phyloP scores from a whole-genome alignment of 2,888 invertebrate species.

The Leptodirus hochenwartii region DNA sequence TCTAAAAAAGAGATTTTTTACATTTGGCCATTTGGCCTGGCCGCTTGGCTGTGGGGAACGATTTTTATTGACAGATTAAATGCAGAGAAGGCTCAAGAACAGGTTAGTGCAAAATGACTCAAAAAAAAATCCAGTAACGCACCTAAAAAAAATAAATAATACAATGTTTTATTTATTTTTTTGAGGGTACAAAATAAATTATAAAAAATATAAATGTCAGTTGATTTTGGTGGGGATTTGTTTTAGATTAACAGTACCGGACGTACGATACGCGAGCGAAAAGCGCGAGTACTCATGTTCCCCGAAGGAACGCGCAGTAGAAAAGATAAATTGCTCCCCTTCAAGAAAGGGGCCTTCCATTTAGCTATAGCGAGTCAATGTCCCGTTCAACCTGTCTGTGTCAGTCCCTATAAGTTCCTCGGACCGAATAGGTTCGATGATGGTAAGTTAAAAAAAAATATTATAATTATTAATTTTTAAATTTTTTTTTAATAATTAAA shows the following conservation, averaged over 20 bases:
- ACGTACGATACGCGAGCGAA: constrained; percentile 10
- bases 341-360: constrained; percentile 94
- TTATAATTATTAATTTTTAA: not conserved
- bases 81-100: constrained; percentile 45
- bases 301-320: constrained; percentile 84
- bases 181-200: constrained; percentile 4
- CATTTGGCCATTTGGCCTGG: constrained; percentile 67
- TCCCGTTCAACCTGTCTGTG: constrained; percentile 77
- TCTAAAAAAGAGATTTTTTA: constrained; percentile 71
- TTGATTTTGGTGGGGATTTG: constrained; percentile 5
- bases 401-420: constrained; percentile 65
- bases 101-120: too few relatives aligned
- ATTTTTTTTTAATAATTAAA: not conserved
- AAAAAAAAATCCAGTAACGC: too few relatives aligned
- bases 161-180: too few relatives aligned
- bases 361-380: constrained; percentile 69
- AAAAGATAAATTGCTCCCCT: constrained; percentile 61
- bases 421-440: constrained; percentile 37
- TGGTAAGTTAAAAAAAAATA: constrained; percentile 28
- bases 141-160: too few relatives aligned
- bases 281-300: constrained; percentile 57
- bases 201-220: not conserved
- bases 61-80: constrained; percentile 72
- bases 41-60: constrained; percentile 76
- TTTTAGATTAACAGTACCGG: constrained; percentile 9